Evolutionary conservation across 2,113 vertebrate genomes (phyloP), one percentile per base, ranked within the genome.

Genomic region (Oceanodroma tethys): DNA sequence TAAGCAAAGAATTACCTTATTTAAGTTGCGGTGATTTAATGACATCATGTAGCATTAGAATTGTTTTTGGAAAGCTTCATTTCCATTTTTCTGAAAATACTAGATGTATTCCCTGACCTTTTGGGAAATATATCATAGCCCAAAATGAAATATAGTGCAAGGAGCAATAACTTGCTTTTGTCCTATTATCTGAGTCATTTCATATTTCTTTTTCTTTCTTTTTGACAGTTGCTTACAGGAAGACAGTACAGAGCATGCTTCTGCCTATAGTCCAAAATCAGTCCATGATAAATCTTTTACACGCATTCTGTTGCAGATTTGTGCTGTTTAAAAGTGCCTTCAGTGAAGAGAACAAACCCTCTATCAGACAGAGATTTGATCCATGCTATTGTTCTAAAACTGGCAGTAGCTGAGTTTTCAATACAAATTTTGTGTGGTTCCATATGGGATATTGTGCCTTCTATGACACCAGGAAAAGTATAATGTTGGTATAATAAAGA

Each of bases 11-110:
- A 86, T 93, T 96, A 93, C 45, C 62, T 97, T 95, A 94, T 92
- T 86, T 73, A 90, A 90, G 48, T 86, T 90, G 29, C 56, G 95
- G 76, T 88, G 72, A 96, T 93, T 97, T 97, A 97, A 98, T 97
- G 85, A 81, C 86, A 94, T 80, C 27, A 83, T 70, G 70, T 22
- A 88, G 42, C 56, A 88, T 85, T 97, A 36, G 8, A 96, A 91
- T 81, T 96, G 63, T 71, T 88, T 97, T 94, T 85, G 27, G 48
- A 93, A 94, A 95, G 38, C 56, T 93, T 96, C 36, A 60, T 96
- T 98, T 98, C 47, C n/a, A 96, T 96, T 96, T 96, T 93, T 96
- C 71, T 96, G 72, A 93, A 97, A 93, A 78, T 81, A 81, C 79
- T 91, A 93, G 89, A 90, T 94, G 63, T 68, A 86, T 95, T 97